phyloP scores from a whole-genome alignment of 2,888 invertebrate species.

The Protonemura montana region DNA sequence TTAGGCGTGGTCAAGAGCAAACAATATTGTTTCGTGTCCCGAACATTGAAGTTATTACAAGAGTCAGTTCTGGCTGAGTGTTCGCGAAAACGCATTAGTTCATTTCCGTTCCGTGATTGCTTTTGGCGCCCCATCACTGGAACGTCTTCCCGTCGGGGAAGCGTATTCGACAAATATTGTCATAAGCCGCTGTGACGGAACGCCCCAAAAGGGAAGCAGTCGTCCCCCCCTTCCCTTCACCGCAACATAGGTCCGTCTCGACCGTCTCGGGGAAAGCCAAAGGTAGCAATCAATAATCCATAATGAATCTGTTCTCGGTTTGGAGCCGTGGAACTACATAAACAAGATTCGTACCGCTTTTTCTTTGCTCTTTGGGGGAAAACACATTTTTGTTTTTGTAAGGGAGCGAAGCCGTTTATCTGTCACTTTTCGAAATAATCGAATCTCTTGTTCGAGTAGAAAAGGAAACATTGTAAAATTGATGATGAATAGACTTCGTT shows the following conservation, averaged over 20 bases:
- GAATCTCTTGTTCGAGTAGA: background rate
- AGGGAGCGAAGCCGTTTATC: background rate
- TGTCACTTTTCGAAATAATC: background rate
- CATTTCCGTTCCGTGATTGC: background rate
- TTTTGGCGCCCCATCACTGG: background rate
- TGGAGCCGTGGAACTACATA: background rate
- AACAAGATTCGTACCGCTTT: background rate
- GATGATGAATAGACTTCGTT: background rate
- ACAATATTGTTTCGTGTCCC: background rate
- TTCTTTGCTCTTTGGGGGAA: background rate
- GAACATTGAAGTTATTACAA: background rate
- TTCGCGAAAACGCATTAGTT: background rate
- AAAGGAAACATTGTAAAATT: background rate
- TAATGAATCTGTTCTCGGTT: background rate
- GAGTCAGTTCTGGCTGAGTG: background rate
- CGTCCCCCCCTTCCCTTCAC: no score
- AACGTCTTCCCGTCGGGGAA: background rate
- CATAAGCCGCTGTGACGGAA: background rate
- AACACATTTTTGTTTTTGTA: background rate
- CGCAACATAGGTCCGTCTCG: no score
- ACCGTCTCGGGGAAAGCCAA: background rate
- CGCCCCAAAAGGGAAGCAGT: background rate
- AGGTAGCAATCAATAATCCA: constrained; percentile 7
- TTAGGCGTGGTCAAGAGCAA: background rate
- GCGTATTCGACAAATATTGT: background rate